phyloP scores from a whole-genome alignment of 1,140 invertebrate species.

The Andrena cerasifolii region DNA sequence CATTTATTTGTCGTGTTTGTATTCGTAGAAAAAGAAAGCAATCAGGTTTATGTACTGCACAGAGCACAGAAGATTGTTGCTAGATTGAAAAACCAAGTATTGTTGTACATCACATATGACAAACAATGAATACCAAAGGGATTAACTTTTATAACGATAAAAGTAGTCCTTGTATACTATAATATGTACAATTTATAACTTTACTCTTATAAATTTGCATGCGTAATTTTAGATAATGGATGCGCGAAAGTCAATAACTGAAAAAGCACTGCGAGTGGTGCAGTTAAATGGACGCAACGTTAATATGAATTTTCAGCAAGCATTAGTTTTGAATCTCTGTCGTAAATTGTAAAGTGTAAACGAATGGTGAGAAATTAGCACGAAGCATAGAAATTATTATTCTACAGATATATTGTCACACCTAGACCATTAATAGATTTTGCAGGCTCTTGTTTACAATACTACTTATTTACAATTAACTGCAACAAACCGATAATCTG shows the following conservation, averaged over 20 bases:
- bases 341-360: too few relatives aligned
- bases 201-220: constrained; percentile 39
- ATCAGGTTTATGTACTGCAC: background rate
- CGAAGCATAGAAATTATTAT: background rate
- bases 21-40: background rate
- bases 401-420: background rate
- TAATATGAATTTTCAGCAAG: constrained; percentile 12
- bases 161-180: constrained; percentile 35
- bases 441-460: background rate
- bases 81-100: constrained; percentile 6
- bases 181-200: constrained; percentile 10
- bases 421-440: constrained; percentile 18
- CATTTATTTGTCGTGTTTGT: background rate
- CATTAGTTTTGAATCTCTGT: constrained; percentile 1
- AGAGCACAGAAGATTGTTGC: background rate
- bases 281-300: background rate
- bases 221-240: constrained; percentile 24
- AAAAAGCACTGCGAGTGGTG: background rate
- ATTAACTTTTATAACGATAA: constrained; percentile 41
- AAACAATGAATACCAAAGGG: constrained; percentile 58
- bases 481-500: background rate
- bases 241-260: constrained; percentile 3
- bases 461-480: background rate
- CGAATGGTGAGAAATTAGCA: background rate
- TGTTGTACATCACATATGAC: constrained; percentile 43